Evolutionary conservation across 2,113 vertebrate species (phyloP), one percentile per base, ranked within the genome.

Genomic region (Caracal caracal): DNA sequence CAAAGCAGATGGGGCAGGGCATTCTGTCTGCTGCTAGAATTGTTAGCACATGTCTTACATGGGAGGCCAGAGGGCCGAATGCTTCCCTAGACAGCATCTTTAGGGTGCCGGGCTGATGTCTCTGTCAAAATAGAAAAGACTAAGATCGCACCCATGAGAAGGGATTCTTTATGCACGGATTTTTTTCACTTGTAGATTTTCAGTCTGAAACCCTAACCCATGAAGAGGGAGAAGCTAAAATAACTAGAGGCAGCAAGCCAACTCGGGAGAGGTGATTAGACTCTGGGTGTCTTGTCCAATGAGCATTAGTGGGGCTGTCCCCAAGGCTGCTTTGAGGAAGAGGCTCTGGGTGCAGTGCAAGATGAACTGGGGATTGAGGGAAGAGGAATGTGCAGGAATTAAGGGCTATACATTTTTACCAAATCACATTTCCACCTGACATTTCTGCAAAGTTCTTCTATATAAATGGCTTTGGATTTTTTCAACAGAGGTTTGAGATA

Each of bases 151-250:
- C 22, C 26, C 37, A 24, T 30, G 78, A 70, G 63, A 37, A 88
- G 66, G 53, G 73, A 61, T 75, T 78, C 76, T 85, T 90, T 78
- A 88, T 82, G n/a, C 81, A 49, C 24, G 71, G 80, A 53, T 20
- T 90, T 96, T 83, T 94, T 40, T 59, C 33, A 73, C 76, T 73
- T 68, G 51, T 80, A 90, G 35, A 65, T 94, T 85, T 97, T 90
- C 28, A 76, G n/a, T 22, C 53, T 86, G n/a, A 73, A 95, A 66
- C 35, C 4, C 53, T 17, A 63, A 16, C 79, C 40, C n/a, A 17
- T 7, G 87, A 91, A 51, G 71, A 94, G n/a, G 71, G 43, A 81
- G 76, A 94, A 59, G n/a, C 76, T 91, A 83, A 92, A 94, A 87
- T 84, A 93, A 9, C 30, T 28, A 17, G 87, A 93, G 65, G 12